Conservation (phyloP, 2,888 invertebrate genomes). For the Sturmia bella region DNA sequence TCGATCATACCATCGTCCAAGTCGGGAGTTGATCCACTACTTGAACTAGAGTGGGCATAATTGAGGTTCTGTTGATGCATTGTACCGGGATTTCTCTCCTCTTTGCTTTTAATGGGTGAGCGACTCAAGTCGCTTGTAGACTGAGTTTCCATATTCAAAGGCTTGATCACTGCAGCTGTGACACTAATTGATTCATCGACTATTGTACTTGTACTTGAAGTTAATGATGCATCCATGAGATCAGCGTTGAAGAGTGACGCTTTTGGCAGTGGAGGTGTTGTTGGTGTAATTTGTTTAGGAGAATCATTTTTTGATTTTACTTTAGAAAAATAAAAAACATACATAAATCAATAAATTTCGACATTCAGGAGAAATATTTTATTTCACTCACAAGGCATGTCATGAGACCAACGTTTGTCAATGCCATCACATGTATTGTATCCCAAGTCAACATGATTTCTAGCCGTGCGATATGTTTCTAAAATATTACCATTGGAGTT, state of each 20-base stretch:
- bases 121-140: constrained; percentile 50
- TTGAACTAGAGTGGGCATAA: constrained; percentile 75
- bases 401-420: constrained; percentile 93
- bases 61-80: constrained; percentile 60
- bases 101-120: constrained; percentile 74
- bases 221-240: constrained; percentile 78
- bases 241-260: constrained; percentile 74
- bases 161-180: constrained; percentile 70
- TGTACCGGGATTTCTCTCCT: constrained; percentile 40
- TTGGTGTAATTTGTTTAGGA: constrained; percentile 75
- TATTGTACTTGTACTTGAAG: constrained; percentile 78
- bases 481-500: constrained; percentile 78
- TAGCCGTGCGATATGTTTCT: constrained; percentile 76
- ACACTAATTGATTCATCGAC: constrained; percentile 76
- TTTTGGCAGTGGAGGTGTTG: constrained; percentile 72
- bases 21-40: constrained; percentile 80
- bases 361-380: background rate
- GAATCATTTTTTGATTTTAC: constrained; percentile 75
- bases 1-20: constrained; percentile 78
- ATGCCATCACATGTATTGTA: constrained; percentile 93
- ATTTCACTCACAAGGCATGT: constrained; percentile 82
- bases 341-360: background rate
- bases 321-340: constrained; percentile 26
- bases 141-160: constrained; percentile 60
- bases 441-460: constrained; percentile 93